Evolutionary conservation across 1,140 invertebrate genomes (phyloP).

Genomic region (Seison nebaliae): DNA sequence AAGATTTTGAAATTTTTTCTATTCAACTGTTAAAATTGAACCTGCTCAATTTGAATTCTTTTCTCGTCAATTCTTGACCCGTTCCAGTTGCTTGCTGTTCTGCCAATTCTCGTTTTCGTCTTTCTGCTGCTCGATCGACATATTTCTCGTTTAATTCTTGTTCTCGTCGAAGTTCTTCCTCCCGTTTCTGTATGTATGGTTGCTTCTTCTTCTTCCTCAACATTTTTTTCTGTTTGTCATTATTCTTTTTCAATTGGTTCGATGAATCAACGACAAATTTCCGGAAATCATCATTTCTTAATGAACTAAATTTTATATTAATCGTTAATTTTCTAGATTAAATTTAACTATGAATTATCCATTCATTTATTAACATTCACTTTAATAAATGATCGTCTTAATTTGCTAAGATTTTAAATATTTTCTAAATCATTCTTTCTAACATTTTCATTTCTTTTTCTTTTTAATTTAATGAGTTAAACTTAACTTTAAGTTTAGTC

Average conservation of each 20-base stretch:
- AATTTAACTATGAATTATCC: too few relatives aligned
- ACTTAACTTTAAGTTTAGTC: too few relatives aligned
- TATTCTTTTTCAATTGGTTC: conserved; percentile 3
- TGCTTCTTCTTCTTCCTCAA: conserved; percentile 1
- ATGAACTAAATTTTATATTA: too few relatives aligned
- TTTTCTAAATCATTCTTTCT: too few relatives aligned
- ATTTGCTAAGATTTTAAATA: too few relatives aligned
- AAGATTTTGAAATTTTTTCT: background rate
- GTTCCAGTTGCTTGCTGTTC: conserved; percentile 25
- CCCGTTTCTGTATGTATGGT: conserved; percentile 30
- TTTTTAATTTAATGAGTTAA: too few relatives aligned
- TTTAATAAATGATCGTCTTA: too few relatives aligned
- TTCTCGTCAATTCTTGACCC: conserved; percentile 37
- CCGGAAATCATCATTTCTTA: conserved; percentile 87
- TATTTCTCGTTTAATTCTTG: conserved; percentile 81
- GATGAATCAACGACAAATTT: conserved; percentile 38
- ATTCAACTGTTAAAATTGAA: conserved; percentile 15
- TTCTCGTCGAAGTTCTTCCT: conserved; percentile 76
- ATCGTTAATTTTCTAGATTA: too few relatives aligned
- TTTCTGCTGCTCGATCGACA: conserved; percentile 64
- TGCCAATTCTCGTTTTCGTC: conserved; percentile 56
- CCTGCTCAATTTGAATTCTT: conserved; percentile 64
- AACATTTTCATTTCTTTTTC: too few relatives aligned
- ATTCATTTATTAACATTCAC: too few relatives aligned
- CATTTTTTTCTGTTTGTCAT: background rate